A percentile compares a stretch with the other conserved stretches of the same genome.
phyloP scores from a whole-genome alignment of 2,888 invertebrate species.

The Mesoligia furuncula region DNA sequence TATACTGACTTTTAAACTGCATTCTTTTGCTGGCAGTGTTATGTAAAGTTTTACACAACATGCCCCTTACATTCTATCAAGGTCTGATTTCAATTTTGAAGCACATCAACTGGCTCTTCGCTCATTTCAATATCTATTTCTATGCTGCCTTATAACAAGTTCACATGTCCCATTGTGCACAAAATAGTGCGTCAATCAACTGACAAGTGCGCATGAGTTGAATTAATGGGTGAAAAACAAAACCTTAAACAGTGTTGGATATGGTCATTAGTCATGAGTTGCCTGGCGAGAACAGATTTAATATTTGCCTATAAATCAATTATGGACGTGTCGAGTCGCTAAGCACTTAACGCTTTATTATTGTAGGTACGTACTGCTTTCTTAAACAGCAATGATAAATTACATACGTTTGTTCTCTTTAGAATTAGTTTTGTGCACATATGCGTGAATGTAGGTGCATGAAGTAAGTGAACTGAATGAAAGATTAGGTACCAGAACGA shows the following conservation, averaged over 20 bases:
- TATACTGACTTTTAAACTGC: constrained; percentile 58
- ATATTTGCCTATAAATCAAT: constrained; percentile 90
- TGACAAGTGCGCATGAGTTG: constrained; percentile 75
- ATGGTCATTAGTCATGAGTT: constrained; percentile 83
- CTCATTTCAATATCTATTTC: constrained; percentile 36
- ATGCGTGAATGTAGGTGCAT: not conserved
- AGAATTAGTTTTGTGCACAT: constrained; percentile 46
- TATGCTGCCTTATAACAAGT: constrained; percentile 45
- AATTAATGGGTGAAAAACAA: constrained; percentile 81
- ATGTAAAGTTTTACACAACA: constrained; percentile 27
- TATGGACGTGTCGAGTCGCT: constrained; percentile 82
- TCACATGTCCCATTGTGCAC: constrained; percentile 68
- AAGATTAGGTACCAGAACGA: not conserved
- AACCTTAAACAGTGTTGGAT: constrained; percentile 79
- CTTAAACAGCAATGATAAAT: constrained; percentile 80
- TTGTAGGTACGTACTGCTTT: constrained; percentile 76
- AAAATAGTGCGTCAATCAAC: constrained; percentile 82
- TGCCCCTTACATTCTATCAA: constrained; percentile 26
- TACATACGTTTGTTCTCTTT: constrained; percentile 66
- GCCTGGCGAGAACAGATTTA: constrained; percentile 87
- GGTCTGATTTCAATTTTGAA: constrained; percentile 23
- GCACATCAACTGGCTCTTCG: constrained; percentile 5
- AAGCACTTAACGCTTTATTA: constrained; percentile 82
- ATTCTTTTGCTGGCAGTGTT: constrained; percentile 42
- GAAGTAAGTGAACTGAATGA: constrained; percentile 6